Conservation (phyloP, 2,113 vertebrate species). For the Acrocephalus arundinaceus region DNA sequence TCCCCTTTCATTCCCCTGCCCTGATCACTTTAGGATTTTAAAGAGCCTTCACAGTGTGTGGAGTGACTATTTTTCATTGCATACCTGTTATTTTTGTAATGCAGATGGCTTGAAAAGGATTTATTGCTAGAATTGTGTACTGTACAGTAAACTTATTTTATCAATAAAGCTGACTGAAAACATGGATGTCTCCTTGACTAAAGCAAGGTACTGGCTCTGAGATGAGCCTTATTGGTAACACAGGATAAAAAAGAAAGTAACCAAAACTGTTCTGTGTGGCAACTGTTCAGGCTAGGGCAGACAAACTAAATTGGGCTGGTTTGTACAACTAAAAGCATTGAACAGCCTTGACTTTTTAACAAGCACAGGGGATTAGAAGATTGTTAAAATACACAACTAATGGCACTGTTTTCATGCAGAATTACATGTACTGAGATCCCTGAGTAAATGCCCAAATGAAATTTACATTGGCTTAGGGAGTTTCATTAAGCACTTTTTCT, state of each 20-base stretch:
- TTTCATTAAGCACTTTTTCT: not conserved
- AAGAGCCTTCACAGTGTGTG: constrained; percentile 51
- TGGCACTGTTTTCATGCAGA: not conserved
- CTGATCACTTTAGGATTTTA: constrained; percentile 45
- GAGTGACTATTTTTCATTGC: constrained; percentile 62
- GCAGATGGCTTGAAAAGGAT: constrained; percentile 56
- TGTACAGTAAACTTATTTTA: constrained; percentile 74
- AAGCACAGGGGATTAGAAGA: not conserved
- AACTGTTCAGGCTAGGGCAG: not conserved
- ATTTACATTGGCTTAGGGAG: not conserved
- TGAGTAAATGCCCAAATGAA: not conserved
- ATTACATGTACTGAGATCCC: not conserved
- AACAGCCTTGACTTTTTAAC: not conserved
- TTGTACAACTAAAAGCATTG: not conserved
- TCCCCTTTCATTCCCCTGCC: not conserved
- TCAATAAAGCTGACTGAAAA: constrained; percentile 74
- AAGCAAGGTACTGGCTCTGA: not conserved
- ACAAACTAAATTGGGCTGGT: not conserved
- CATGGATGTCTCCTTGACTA: not conserved
- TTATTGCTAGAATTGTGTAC: constrained; percentile 59
- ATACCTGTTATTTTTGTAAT: constrained; percentile 66
- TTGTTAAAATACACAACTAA: not conserved
- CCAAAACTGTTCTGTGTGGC: not conserved
- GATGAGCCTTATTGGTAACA: not conserved
- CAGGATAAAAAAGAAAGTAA: not conserved